Evolutionary conservation across 1,140 invertebrate genomes (phyloP), one percentile per base, ranked within the genome.

Genomic region (Polyergus mexicanus): DNA sequence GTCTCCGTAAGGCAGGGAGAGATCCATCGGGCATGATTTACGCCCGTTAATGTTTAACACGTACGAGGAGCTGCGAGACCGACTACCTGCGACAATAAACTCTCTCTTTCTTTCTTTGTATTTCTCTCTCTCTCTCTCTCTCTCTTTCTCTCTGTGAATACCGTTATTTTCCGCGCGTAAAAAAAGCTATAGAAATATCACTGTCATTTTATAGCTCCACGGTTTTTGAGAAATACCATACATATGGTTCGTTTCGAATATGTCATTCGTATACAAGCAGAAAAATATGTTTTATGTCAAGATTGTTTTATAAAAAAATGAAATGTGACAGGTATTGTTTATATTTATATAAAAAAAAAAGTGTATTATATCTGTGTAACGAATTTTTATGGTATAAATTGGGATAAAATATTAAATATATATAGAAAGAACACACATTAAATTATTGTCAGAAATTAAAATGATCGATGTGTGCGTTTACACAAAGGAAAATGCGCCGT

Each of bases 1-100:
- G 28, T 25, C 62, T 10, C n/a, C 41, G 38, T 10, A 35, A 16
- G 11, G 4, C 47, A 44, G 35, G 78, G 66, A 25, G 32, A 58
- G 32, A 44, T 62, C n/a, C 56, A 60, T 0, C 8, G 58, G 32
- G 35, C 51, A 16, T 32, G 28, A 74, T 58, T 66, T 47, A 28
- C 58, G 66, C 35, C 41, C 51, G 71, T 88, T 88, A 81, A 81
- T 66, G 62, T 85, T 80, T 88, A 75, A 80, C 54, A 77, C 88
- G 65, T 28, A 44, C 60, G 72, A 56, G 28, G 13, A 84, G 32
- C 32, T 51, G 56, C 38, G 51, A 51, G 47, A 54, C 68, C 68
- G 16, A 35, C 62, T 85, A 90, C 88, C 89, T 90, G 88, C 88
- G 71, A 81, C 16, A 16, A 54, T 56, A 38, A 25, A 89, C 88